Evolutionary conservation across 2,888 invertebrate genomes (phyloP), one percentile per base, ranked within the genome.

Genomic region (Coenonympha arcania): DNA sequence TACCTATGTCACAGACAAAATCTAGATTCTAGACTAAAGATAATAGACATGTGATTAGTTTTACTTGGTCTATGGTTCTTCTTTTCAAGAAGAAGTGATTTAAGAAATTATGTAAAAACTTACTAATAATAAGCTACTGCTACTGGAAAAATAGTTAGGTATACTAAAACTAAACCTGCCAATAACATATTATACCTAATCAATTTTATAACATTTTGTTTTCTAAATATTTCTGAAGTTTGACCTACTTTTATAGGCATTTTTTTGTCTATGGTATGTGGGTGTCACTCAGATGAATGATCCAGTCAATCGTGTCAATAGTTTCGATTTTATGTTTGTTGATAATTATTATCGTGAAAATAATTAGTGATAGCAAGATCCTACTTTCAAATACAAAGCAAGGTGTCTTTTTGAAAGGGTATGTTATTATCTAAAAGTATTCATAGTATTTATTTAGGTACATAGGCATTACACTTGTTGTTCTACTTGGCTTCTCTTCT

Each of bases 301-400:
- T n/a, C n/a, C n/a, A n/a, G n/a, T n/a, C 74, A 78, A 74, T 76
- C 70, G 67, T 69, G 68, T 66, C 55, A 61, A 53, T 64, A 55
- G 55, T 59, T 57, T 60, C 42, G 28, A 43, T 46, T 48, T 42
- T 43, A 42, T 58, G 62, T 63, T 63, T 64, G 56, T 62, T 66
- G 57, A n/a, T n/a, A n/a, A n/a, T 64, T 67, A 63, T 62, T 52
- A 41, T 54, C 44, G 50, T 53, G 48, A 47, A 51, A 58, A 50
- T 52, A 45, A 44, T 52, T 48, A 57, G 52, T 54, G 48, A 43
- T 53, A 50, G 30, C 44, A 40, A 24, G 26, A 53, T 41, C n/a
- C 28, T 18, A 4, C 8, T 11, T 3, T 19, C 8, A 19, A 41
- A 41, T 28, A 19, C 28, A 30, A 41, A 41, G 41, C 11, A 18